phyloP scores from a whole-genome alignment of 92 coral and sea anemone genomes.

The Siderastrea radians region DNA sequence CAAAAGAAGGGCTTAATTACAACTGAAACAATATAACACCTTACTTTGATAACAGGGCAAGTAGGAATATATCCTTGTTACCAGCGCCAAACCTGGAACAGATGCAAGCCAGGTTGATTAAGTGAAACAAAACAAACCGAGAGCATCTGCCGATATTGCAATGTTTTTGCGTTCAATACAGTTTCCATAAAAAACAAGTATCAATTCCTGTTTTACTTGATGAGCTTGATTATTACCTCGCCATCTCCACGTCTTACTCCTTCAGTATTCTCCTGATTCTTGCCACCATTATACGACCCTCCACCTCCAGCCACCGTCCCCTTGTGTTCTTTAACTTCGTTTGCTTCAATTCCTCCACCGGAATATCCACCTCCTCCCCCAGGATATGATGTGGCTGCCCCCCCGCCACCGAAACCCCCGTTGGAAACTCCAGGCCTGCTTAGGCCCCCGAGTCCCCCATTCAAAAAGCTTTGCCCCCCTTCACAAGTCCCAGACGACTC shows the following conservation, averaged over 20 bases:
- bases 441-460: constrained; percentile 74
- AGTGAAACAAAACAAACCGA: too few relatives aligned
- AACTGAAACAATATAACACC: too few relatives aligned
- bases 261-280: constrained; percentile 48
- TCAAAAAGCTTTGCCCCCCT: constrained; percentile 61
- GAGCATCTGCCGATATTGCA: too few relatives aligned
- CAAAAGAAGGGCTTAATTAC: too few relatives aligned
- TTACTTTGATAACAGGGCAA: too few relatives aligned
- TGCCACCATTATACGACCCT: constrained; percentile 79
- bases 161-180: too few relatives aligned
- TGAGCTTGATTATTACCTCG: constrained; percentile 50
- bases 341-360: constrained; percentile 80
- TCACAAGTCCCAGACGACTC: background rate
- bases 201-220: background rate
- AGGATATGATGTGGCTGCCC: constrained; percentile 67
- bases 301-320: constrained; percentile 83
- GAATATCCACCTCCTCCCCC: constrained; percentile 95
- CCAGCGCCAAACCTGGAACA: too few relatives aligned
- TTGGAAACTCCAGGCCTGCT: background rate
- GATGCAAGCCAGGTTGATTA: too few relatives aligned
- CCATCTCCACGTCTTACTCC: constrained; percentile 79
- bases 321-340: constrained; percentile 34
- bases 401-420: constrained; percentile 92
- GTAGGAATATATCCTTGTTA: too few relatives aligned
- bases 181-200: background rate